phyloP scores from a whole-genome alignment of 2,797 vertebrate genomes.

The Chaetophractus vellerosus region DNA sequence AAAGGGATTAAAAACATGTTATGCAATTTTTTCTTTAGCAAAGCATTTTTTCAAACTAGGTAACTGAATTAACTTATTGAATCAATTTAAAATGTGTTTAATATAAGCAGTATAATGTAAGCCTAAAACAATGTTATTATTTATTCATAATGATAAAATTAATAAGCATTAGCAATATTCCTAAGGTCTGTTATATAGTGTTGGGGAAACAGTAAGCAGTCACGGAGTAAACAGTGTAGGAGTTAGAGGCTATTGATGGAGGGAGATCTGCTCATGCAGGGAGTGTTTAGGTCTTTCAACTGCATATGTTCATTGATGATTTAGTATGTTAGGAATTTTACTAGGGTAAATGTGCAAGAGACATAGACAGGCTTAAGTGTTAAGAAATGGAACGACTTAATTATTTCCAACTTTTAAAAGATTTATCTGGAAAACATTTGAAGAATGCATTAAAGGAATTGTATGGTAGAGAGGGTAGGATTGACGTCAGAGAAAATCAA shows the following conservation, averaged over 20 bases:
- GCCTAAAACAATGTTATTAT: neutral
- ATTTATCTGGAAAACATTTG: neutral
- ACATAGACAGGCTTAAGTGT: neutral
- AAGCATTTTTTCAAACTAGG: neutral
- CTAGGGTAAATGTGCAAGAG: neutral
- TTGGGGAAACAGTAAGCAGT: neutral
- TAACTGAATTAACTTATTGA: constrained; percentile 20
- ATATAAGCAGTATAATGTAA: neutral
- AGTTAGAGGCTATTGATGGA: rapidly evolving
- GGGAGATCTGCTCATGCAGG: rapidly evolving
- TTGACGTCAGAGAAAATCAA: neutral
- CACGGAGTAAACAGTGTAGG: neutral
- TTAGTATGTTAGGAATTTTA: neutral
- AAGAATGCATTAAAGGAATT: neutral
- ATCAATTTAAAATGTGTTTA: constrained; percentile 28
- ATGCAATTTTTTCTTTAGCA: neutral
- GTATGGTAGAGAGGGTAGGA: neutral
- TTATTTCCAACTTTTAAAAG: neutral
- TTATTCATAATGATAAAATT: neutral
- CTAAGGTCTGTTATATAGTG: neutral
- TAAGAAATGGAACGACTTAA: neutral
- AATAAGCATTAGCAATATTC: neutral
- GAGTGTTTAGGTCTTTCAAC: neutral
- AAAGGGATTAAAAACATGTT: constrained; percentile 10
- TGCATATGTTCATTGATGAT: neutral